Evolutionary conservation across 2,888 invertebrate genomes (phyloP), one percentile per base, ranked within the genome.

Genomic region (Galerucella nymphaeae): DNA sequence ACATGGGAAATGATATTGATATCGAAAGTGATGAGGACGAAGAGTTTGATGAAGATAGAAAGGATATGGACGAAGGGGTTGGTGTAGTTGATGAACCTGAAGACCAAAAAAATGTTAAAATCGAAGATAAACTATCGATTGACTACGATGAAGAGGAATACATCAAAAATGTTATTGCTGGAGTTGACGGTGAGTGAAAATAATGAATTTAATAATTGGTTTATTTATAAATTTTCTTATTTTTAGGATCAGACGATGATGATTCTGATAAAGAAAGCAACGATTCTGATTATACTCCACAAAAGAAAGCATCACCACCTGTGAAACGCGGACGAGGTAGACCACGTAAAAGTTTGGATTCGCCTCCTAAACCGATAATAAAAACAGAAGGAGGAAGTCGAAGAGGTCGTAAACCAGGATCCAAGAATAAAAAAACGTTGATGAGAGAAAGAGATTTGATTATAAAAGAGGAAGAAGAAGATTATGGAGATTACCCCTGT

Each of bases 241-340:
- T n/a, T 62, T 18, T 6, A 62, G 61, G 38, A 41, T 59, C 65
- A 48, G 73, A 63, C 11, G 74, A 66, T 50, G 73, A 73, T 23
- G 81, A 79, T 59, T 72, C 70, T 8, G 75, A 75, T 11, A 75
- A 75, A 23, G 85, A 85, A 63, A 85, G 84, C 70, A 81, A 77
- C 4, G 82, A 85, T 75, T 84, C 85, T 0, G 86, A 86, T 74
- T 86, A 86, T 78, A 74, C 82, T 18, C 86, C 86, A 9, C 79
- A 80, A 55, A 83, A 84, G 76, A 74, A 74, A 50, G 48, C 53
- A 42, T 30, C 71, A 5, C 70, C 75, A 1, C 76, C 77, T 13
- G 72, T 77, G 38, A 78, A 77, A 55, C 77, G 76, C 6, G 83
- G 84, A 57, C 81, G 85, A 50, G 86, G 86, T 5, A 79, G 86